Conservation (phyloP, 1,140 invertebrate species). For the Caerostris extrusa region DNA sequence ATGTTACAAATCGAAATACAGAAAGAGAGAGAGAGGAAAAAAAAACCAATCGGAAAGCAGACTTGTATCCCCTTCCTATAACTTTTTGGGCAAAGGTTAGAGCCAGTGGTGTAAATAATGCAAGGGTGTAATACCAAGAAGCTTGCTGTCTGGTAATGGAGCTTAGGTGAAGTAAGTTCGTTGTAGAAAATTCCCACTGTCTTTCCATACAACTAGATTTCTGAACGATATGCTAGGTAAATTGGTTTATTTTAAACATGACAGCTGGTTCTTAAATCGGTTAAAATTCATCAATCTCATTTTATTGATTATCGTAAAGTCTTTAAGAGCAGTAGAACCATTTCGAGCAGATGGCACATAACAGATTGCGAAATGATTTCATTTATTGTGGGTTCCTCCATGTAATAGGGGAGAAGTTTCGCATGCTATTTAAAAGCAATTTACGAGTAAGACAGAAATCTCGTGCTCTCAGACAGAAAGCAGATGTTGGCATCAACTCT, state of each 20-base stretch:
- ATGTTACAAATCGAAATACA: slow-evolving; percentile 55
- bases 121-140: neutral
- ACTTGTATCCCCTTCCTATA: slow-evolving; percentile 30
- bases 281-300: slow-evolving; percentile 25
- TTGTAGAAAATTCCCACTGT: neutral
- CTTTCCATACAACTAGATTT: neutral
- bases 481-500: neutral
- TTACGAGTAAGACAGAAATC: slow-evolving; percentile 1
- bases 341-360: slow-evolving; percentile 25
- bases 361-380: slow-evolving; percentile 46
- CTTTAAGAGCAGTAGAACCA: neutral
- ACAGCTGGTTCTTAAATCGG: neutral
- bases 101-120: slow-evolving; percentile 53
- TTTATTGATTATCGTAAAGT: slow-evolving; percentile 32
- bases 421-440: slow-evolving; percentile 33
- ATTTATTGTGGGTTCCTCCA: slow-evolving; percentile 26
- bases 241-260: slow-evolving; percentile 34
- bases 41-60: slow-evolving; percentile 42
- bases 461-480: neutral
- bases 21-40: slow-evolving; percentile 38
- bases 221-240: neutral
- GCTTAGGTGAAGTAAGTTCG: neutral
- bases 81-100: slow-evolving; percentile 11
- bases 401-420: slow-evolving; percentile 13
- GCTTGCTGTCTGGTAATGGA: neutral